phyloP scores from a whole-genome alignment of 2,888 invertebrate genomes.

The Oxystoma pomonae region DNA sequence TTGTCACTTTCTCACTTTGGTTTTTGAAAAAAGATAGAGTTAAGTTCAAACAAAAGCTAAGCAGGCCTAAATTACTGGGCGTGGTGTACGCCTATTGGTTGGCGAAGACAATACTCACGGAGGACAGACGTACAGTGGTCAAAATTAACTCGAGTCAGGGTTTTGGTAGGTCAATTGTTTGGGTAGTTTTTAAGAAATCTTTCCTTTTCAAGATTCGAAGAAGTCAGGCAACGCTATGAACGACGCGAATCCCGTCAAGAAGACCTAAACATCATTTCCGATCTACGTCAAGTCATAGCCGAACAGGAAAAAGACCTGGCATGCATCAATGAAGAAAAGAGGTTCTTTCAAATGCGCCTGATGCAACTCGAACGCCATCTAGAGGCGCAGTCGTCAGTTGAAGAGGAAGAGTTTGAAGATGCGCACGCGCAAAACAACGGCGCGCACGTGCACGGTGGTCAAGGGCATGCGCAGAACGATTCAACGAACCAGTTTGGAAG shows the following conservation, averaged over 20 bases:
- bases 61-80: too few relatives aligned
- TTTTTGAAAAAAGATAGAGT: too few relatives aligned
- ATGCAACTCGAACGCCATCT: conserved; percentile 40
- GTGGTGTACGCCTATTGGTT: too few relatives aligned
- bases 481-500: background rate
- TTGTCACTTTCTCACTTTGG: too few relatives aligned
- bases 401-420: conserved; percentile 40
- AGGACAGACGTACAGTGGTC: too few relatives aligned
- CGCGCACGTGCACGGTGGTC: conserved; percentile 2
- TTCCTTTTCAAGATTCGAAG: conserved; percentile 49
- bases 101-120: too few relatives aligned
- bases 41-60: too few relatives aligned
- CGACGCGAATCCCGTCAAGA: conserved; percentile 54
- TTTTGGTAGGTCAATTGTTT: background rate
- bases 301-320: conserved; percentile 56
- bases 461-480: background rate
- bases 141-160: too few relatives aligned
- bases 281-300: conserved; percentile 53
- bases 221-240: conserved; percentile 56
- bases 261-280: conserved; percentile 54
- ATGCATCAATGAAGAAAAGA: conserved; percentile 54
- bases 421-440: conserved; percentile 27
- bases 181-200: background rate
- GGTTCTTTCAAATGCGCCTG: conserved; percentile 53
- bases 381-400: conserved; percentile 31